Conservation (phyloP, 2,113 vertebrate genomes). For the Phocoena phocoena region DNA sequence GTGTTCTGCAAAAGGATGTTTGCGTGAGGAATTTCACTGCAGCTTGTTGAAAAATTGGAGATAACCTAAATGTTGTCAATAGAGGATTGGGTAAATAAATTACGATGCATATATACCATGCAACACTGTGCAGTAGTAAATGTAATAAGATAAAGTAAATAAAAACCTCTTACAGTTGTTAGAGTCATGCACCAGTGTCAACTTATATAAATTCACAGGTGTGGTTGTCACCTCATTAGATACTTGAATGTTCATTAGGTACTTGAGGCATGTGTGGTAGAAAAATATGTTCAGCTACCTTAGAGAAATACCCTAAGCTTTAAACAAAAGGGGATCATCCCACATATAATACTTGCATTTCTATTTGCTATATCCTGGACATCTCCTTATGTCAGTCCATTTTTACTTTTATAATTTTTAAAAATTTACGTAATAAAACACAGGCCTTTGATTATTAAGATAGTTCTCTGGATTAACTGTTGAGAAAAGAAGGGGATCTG, state of each 20-base stretch:
- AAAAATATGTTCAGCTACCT: neutral
- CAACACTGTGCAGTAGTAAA: neutral
- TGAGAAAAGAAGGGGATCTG: neutral
- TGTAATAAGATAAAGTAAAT: neutral
- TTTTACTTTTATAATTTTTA: slow-evolving; percentile 5
- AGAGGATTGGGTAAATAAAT: neutral
- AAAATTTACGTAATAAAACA: neutral
- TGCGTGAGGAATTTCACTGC: neutral
- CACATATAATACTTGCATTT: neutral
- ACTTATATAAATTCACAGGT: neutral
- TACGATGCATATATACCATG: neutral
- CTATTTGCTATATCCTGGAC: neutral
- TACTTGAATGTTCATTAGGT: slow-evolving; percentile 43
- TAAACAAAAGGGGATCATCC: neutral
- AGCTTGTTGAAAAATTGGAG: slow-evolving; percentile 18
- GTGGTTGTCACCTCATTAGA: slow-evolving; percentile 15
- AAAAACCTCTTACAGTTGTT: neutral
- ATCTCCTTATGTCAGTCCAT: neutral
- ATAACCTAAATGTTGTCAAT: neutral
- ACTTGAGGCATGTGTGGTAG: slow-evolving; percentile 15
- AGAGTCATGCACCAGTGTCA: neutral
- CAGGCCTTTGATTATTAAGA: slow-evolving; percentile 1
- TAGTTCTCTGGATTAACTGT: neutral
- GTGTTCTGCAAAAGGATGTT: neutral
- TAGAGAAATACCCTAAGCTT: slow-evolving; percentile 27